Conservation (phyloP, 2,888 invertebrate species). For the Hirtodrosophila histrioides region DNA sequence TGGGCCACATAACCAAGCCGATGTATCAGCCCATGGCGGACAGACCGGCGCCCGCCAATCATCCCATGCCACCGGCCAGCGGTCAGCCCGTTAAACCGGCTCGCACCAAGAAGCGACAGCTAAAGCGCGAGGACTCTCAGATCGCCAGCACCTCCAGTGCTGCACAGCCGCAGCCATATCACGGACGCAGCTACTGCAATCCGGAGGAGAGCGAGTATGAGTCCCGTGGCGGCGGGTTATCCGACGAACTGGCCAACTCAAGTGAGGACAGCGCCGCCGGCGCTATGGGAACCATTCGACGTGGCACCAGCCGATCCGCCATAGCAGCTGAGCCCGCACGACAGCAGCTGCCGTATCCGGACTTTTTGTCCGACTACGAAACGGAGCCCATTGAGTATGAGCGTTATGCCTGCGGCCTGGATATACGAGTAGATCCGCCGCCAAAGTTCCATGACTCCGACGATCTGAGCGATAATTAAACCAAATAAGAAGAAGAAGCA, state of each 20-base stretch:
- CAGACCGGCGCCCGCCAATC: constrained; percentile 78
- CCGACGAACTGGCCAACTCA: constrained; percentile 84
- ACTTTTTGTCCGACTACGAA: constrained; percentile 85
- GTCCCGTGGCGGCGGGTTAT: constrained; percentile 81
- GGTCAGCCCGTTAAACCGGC: constrained; percentile 85
- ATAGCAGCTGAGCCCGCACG: constrained; percentile 20
- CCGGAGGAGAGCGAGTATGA: constrained; percentile 83
- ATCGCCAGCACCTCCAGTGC: constrained; percentile 43
- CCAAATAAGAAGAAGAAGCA: not conserved
- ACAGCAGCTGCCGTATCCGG: constrained; percentile 85
- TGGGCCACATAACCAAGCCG: constrained; percentile 85
- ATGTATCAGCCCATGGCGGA: constrained; percentile 73
- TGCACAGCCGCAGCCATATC: constrained; percentile 62
- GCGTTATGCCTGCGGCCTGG: constrained; percentile 90
- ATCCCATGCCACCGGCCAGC: constrained; percentile 79
- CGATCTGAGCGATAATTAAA: constrained; percentile 84
- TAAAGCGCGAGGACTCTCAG: constrained; percentile 83
- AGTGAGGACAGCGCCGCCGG: constrained; percentile 82
- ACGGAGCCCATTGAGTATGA: constrained; percentile 87
- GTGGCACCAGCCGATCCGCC: constrained; percentile 38
- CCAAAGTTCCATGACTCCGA: constrained; percentile 91
- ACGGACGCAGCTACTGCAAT: constrained; percentile 75
- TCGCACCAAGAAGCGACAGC: constrained; percentile 83
- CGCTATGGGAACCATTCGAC: constrained; percentile 74
- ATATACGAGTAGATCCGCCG: constrained; percentile 91